Percentiles rank a stretch among this genome's conserved stretches.
These are phyloP conservation scores for Maniola hyperantus DNA, from an alignment of 2,888 invertebrate genomes.

Conservation along the genomic window DNA sequence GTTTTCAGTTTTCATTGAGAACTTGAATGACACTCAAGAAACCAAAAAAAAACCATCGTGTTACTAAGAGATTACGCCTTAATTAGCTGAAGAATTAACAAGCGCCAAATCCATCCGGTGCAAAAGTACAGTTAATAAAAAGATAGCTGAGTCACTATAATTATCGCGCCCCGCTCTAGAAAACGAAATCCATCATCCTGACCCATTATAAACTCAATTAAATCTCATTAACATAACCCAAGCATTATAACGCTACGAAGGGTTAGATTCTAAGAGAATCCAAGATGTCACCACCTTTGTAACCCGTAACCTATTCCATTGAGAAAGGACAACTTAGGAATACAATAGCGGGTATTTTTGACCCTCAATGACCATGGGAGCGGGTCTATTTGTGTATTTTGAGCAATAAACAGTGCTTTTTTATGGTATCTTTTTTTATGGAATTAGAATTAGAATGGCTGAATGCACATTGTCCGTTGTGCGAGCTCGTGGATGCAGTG, in stretches of 20 bases:
- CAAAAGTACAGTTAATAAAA: constrained; percentile 20
- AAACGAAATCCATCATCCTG: constrained; percentile 65
- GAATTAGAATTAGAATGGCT: constrained; percentile 74
- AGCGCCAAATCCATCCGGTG: background rate
- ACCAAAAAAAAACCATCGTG: too few relatives aligned
- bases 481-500: constrained; percentile 78
- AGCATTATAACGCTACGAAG: constrained; percentile 50
- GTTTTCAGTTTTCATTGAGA: too few relatives aligned
- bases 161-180: constrained; percentile 66
- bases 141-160: constrained; percentile 62
- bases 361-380: constrained; percentile 74
- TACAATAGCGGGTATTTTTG: constrained; percentile 74
- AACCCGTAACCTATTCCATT: constrained; percentile 73
- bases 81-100: background rate
- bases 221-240: constrained; percentile 79
- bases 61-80: too few relatives aligned
- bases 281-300: constrained; percentile 81
- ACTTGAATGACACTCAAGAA: too few relatives aligned
- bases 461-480: constrained; percentile 81
- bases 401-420: constrained; percentile 81
- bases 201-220: constrained; percentile 82
- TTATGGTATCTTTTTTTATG: constrained; percentile 73
- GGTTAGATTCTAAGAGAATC: constrained; percentile 64
- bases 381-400: constrained; percentile 80
- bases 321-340: constrained; percentile 71